Evolutionary conservation across 1,140 invertebrate species (phyloP), one percentile per base, ranked within the genome.

Genomic region (Diachasmimorpha longicaudata): DNA sequence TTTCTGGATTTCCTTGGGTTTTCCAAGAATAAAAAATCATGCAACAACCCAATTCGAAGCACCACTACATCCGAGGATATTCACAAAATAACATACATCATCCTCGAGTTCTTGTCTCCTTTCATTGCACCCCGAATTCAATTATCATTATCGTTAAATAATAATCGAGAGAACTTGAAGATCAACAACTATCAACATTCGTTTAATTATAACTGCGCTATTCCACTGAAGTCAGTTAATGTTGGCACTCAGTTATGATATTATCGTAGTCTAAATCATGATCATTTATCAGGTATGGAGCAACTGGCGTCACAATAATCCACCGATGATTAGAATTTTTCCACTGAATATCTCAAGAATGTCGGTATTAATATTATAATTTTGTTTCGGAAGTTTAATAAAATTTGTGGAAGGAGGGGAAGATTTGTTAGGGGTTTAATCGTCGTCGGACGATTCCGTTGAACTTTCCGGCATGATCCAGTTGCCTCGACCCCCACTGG

Each of bases 391-490:
- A 39, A 21, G n/a, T 58, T 58, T 37, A 37, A 72, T 13, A 23
- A 48, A 72, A 4, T 72, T 0, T 55, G 23, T 48, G 39, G 39
- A 42, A 70, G 19, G 11, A 52, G 31, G 6, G 10, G 46, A 72
- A 55, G 46, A 76, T 71, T 70, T 67, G 52, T 77, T 76, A 71
- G 70, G 70, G 66, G 55, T 79, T 81, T 79, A 81, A 75, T 84
- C 83, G 76, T 85, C 89, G 63, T 89, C 88, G 9, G 89, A 90
- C 77, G 89, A 90, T 80, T 90, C 89, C 13, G 88, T 88, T 25
- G 89, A 90, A 80, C 86, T 91, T 81, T 91, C 91, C 52, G 92
- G 91, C 89, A 93, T 92, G 82, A 93, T 92, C 92, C 92, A 93
- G 79, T 91, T 90, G 79, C 92, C 91, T 74, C 92, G 90, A 83